Evolutionary conservation across 1,140 invertebrate genomes (phyloP), one percentile per base, ranked within the genome.

Genomic region (Drosophila prosaltans): DNA sequence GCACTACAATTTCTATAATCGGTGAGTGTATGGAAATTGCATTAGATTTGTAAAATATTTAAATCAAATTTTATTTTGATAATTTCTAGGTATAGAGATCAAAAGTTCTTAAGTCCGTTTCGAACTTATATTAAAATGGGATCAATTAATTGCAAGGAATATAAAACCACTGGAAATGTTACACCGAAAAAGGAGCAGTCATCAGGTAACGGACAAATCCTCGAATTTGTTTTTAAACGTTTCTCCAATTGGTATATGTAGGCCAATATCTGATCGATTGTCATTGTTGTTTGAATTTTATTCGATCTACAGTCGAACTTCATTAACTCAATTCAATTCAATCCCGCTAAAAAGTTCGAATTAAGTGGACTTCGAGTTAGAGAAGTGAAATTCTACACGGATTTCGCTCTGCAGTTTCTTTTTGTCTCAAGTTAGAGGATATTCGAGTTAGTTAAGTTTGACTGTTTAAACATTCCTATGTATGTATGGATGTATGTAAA

Each of bases 101-200:
- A 26, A 16, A 61, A 30, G 5, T 8, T 21, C 39, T 36, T 26
- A 40, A 61, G 61, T 30, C n/a, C 60, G 2, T 57, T 41, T 54
- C 61, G 48, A 30, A 62, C 76, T 39, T 26, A 69, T 69, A 86
- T 61, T 1, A 24, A 51, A 69, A 89, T 89, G 85, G 85, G 85
- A 28, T 90, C 85, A 24, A 65, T 80, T 40, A 84, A 86, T 39
- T 89, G 85, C 68, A 89, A 89, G 81, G 85, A 89, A 69, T 89
- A 89, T 68, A 90, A 85, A 45, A 89, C 85, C 1, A 89, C 81
- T 16, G 81, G 81, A 16, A 89, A 84, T 54, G 36, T 72, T 28
- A 80, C 83, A 7, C 84, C 84, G 43, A 81, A 84, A 51, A 77
- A 76, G 10, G 84, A 89, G 21, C 81, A 86, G 16, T 68, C 65